phyloP scores from a whole-genome alignment of 2,113 vertebrate genomes.

The Podarcis cretensis region DNA sequence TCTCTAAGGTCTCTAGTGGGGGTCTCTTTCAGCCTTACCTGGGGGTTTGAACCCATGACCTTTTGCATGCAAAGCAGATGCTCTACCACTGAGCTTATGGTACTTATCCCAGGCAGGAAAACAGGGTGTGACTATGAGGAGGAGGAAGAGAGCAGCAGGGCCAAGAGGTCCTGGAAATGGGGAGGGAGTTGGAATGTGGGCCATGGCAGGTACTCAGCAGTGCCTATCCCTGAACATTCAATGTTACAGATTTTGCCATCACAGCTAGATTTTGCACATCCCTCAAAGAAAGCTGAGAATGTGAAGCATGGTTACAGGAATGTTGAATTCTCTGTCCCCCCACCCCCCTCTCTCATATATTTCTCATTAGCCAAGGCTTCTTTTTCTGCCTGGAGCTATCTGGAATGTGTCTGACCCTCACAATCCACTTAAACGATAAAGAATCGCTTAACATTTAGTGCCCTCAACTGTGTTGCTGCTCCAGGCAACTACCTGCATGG shows the following conservation, averaged over 20 bases:
- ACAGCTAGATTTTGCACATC: background rate
- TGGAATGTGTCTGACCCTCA: conserved; percentile 27
- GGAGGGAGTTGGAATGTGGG: background rate
- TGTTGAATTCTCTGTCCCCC: background rate
- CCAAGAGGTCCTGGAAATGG: background rate
- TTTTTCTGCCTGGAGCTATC: background rate
- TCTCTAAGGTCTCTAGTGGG: too few species aligned
- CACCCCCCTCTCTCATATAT: background rate
- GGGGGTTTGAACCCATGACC: too few species aligned
- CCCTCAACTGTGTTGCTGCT: background rate
- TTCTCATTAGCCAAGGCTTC: background rate
- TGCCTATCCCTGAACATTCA: background rate
- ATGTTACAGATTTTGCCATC: background rate
- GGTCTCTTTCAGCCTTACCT: too few species aligned
- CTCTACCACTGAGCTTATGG: too few species aligned
- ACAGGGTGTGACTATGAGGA: background rate
- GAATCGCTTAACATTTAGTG: background rate
- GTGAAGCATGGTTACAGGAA: background rate
- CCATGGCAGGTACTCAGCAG: background rate
- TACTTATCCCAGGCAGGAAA: too few species aligned
- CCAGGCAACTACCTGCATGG: background rate
- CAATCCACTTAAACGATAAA: conserved; percentile 1
- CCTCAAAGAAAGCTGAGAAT: background rate
- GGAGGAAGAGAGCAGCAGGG: background rate
- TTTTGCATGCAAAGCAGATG: too few species aligned